Conservation (phyloP, 2,888 invertebrate species). For the Caenorhabditis angaria region DNA sequence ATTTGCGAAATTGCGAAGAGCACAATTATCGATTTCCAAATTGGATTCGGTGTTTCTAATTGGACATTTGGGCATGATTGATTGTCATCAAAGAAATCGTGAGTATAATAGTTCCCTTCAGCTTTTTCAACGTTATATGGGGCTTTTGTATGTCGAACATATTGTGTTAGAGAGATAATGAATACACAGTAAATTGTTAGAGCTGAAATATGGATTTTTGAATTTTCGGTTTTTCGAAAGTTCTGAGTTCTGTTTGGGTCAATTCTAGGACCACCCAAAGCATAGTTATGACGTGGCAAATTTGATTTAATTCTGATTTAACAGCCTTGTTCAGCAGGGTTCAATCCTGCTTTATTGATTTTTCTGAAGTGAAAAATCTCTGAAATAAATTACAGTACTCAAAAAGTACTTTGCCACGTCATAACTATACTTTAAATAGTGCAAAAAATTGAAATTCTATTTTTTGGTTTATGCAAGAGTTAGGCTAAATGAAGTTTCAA, state of each 20-base stretch:
- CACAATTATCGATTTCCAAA: conserved; percentile 60
- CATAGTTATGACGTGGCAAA: no score
- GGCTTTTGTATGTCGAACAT: conserved; percentile 71
- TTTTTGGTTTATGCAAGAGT: no score
- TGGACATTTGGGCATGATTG: conserved; percentile 30
- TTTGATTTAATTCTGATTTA: no score
- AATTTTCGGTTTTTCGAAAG: not conserved
- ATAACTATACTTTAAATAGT: no score
- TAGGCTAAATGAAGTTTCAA: no score
- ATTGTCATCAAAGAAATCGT: conserved; percentile 30
- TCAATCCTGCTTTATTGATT: no score
- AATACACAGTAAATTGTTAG: conserved; percentile 74
- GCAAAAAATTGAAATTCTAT: no score
- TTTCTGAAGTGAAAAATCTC: no score
- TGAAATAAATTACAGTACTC: no score
- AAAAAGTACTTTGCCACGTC: no score
- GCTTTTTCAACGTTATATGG: conserved; percentile 57
- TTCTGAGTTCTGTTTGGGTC: not conserved
- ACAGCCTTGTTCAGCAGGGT: no score
- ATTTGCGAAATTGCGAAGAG: conserved; percentile 73
- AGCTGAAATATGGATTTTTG: conserved; percentile 56
- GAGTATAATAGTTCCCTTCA: conserved; percentile 15
- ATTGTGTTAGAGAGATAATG: conserved; percentile 74
- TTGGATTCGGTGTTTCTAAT: conserved; percentile 15
- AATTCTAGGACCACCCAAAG: no score